A percentile compares a stretch with the other conserved stretches of the same genome.
Conservation (phyloP, 2,113 vertebrate species). For the Paramormyrops kingsleyae region DNA sequence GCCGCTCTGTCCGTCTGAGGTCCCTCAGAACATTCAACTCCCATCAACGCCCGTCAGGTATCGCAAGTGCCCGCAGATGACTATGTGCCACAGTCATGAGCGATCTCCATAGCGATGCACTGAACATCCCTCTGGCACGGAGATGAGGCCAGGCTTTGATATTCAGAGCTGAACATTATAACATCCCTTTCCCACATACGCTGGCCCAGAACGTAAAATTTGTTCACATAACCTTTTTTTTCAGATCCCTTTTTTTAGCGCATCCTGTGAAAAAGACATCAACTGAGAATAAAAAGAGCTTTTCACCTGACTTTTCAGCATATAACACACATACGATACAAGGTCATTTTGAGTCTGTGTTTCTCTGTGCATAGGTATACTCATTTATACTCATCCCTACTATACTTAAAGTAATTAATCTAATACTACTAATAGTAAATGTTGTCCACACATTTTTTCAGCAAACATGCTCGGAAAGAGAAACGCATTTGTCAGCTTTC, state of each 20-base stretch:
- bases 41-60: not conserved
- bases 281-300: not conserved
- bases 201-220: not conserved
- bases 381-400: not conserved
- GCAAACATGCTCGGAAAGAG: not conserved
- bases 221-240: not conserved
- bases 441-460: not conserved
- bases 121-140: not conserved
- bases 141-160: too few relatives aligned
- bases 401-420: not conserved
- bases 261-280: not conserved
- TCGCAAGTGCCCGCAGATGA: not conserved
- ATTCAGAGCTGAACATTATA: not conserved
- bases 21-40: not conserved
- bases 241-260: not conserved
- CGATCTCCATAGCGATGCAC: constrained; percentile 3
- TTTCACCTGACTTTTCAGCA: not conserved
- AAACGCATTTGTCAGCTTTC: not conserved
- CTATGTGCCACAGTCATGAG: not conserved
- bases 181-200: not conserved
- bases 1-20: not conserved
- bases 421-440: not conserved
- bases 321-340: not conserved
- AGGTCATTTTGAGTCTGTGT: not conserved
- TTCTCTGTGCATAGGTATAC: not conserved